A percentile compares a stretch with the other conserved stretches of the same genome.
Conservation (phyloP, 2,797 vertebrate species). For the Hippoglossus hippoglossus region DNA sequence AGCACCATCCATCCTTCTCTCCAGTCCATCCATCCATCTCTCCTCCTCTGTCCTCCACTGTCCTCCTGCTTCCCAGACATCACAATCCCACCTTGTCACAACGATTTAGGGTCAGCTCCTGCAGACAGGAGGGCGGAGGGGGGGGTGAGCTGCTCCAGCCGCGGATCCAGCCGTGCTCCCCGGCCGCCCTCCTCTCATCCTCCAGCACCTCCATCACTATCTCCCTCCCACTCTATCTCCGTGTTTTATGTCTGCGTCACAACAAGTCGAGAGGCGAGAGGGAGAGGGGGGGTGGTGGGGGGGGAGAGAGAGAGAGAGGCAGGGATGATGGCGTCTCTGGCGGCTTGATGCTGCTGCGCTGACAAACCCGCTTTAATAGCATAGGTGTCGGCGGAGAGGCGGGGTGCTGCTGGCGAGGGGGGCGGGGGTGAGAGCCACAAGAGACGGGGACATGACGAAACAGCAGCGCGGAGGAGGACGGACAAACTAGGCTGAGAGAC, state of each 20-base stretch:
- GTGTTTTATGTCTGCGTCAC: slow-evolving; percentile 92
- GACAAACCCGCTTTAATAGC: slow-evolving; percentile 78
- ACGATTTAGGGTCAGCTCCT: slow-evolving; percentile 73
- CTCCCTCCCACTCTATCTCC: slow-evolving; percentile 83
- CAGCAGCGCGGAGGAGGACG: slow-evolving; percentile 79
- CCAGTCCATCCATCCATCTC: slow-evolving; percentile 4
- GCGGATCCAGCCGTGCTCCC: slow-evolving; percentile 8
- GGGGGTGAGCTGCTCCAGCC: slow-evolving; percentile 22
- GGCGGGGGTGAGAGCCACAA: slow-evolving; percentile 42
- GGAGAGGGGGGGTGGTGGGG: slow-evolving; percentile 55
- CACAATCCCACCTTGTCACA: slow-evolving; percentile 67
- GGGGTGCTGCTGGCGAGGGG: slow-evolving; percentile 14
- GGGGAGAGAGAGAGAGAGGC: slow-evolving; percentile 79
- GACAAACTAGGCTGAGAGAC: slow-evolving; percentile 79
- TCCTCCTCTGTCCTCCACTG: neutral
- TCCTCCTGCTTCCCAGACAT: slow-evolving; percentile 40
- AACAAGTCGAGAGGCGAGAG: slow-evolving; percentile 82
- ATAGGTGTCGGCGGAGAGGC: slow-evolving; percentile 54
- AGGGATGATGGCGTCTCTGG: slow-evolving; percentile 88
- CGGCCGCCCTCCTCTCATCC: neutral
- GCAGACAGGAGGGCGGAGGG: neutral
- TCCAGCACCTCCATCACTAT: slow-evolving; percentile 51
- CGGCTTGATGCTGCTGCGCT: slow-evolving; percentile 78
- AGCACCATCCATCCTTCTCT: no score
- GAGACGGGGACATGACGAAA: slow-evolving; percentile 82